Evolutionary conservation across 2,113 vertebrate species (phyloP).

Genomic region (Takifugu bimaculatus): DNA sequence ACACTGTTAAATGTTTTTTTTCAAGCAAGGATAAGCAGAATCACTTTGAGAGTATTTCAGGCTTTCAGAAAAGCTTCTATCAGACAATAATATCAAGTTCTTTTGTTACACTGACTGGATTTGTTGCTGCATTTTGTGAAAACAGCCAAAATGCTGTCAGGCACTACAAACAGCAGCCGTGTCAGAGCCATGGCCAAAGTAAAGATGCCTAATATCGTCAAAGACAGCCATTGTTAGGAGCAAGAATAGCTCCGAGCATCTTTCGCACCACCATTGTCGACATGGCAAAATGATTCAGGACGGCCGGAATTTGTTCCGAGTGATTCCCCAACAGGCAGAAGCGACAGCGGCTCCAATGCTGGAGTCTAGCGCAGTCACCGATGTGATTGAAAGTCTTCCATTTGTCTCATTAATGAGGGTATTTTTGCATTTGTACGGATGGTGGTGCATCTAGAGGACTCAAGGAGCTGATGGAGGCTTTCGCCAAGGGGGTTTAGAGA

Average conservation of each 20-base stretch:
- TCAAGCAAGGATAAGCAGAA: too few species aligned
- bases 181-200: conserved; percentile 32
- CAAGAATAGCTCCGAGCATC: conserved; percentile 37
- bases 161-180: conserved; percentile 24
- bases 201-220: conserved; percentile 38
- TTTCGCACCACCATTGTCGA: conserved; percentile 19
- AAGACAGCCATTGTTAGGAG: conserved; percentile 37
- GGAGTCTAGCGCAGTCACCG: conserved; percentile 40
- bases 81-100: too few species aligned
- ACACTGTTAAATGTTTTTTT: too few species aligned
- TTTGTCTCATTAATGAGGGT: conserved; percentile 51
- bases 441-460: conserved; percentile 37
- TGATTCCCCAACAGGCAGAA: conserved; percentile 23
- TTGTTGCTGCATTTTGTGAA: conserved; percentile 33
- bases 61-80: too few species aligned
- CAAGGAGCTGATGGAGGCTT: conserved; percentile 40
- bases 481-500: conserved; percentile 17
- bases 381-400: conserved; percentile 31
- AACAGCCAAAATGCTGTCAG: conserved; percentile 40
- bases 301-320: conserved; percentile 10
- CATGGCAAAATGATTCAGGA: conserved; percentile 33
- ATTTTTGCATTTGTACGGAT: conserved; percentile 46
- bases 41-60: too few species aligned
- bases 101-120: background rate
- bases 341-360: conserved; percentile 35